Evolutionary conservation across 2,888 invertebrate genomes (phyloP), one percentile per base, ranked within the genome.

Genomic region (Bellardia bayeri): DNA sequence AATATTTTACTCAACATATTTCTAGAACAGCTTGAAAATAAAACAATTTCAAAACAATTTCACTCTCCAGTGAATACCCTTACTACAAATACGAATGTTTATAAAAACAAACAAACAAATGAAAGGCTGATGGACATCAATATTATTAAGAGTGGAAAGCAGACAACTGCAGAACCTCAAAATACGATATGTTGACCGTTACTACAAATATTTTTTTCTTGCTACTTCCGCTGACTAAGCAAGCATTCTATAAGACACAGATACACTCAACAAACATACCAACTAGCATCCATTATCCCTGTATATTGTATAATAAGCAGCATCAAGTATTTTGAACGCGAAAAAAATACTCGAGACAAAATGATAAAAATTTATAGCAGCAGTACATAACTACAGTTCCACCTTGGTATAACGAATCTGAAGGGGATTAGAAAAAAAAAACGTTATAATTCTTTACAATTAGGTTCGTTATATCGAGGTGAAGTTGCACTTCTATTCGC

Each of bases 71-170:
- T 71, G 76, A 76, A 69, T 63, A 74, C 40, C 58, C 58, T 9
- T 79, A 68, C 3, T 79, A 14, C 14, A 6, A 56, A 23, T 23
- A 23, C 23, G 23, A 23, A n/a, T n/a, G n/a, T n/a, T n/a, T n/a
- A 11, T 72, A 4, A 69, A 61, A 54, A 72, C 5, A 42, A 76
- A 76, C 54, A 78, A 81, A 7, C 61, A 63, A 63, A 63, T 7
- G 30, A 68, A 58, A 5, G 61, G 16, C 74, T 74, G 68, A 72
- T 84, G 58, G 58, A 37, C 80, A 80, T 85, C 79, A 75, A 80
- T 85, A 78, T 68, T 85, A 68, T 63, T 68, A 33, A 54, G 23
- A 74, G 63, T 2, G 40, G 42, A 63, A 16, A 14, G 7, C 42
- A 74, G 42, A 72, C 58, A 45, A 33, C 16, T 69, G 49, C 51